phyloP scores from a whole-genome alignment of 2,113 vertebrate species.

The Pao palembangensis region DNA sequence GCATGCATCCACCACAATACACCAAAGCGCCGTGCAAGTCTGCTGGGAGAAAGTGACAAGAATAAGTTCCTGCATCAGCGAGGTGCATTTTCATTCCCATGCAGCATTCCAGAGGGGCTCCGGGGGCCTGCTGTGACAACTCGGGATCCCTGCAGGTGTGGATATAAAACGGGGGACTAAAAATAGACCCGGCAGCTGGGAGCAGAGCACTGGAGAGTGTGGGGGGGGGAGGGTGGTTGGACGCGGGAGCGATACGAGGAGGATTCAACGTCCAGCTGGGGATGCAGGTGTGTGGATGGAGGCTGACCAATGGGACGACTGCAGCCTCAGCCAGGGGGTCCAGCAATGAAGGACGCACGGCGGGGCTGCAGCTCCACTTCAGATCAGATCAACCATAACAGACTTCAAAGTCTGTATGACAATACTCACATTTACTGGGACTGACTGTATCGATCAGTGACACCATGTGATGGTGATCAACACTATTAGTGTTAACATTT shows the following conservation, averaged over 20 bases:
- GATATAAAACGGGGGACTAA: slow-evolving; percentile 85
- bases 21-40: slow-evolving; percentile 36
- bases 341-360: slow-evolving; percentile 9
- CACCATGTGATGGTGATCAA: too few relatives aligned
- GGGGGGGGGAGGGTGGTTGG: not conserved
- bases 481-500: not conserved
- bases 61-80: slow-evolving; percentile 74
- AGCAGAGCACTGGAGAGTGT: slow-evolving; percentile 68
- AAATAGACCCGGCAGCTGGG: slow-evolving; percentile 88
- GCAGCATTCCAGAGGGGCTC: slow-evolving; percentile 71
- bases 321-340: slow-evolving; percentile 61
- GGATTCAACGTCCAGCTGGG: slow-evolving; percentile 69
- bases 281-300: slow-evolving; percentile 71
- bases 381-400: not conserved
- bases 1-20: slow-evolving; percentile 54
- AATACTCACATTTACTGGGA: too few relatives aligned
- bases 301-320: slow-evolving; percentile 67
- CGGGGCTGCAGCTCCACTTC: slow-evolving; percentile 16
- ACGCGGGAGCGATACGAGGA: not conserved
- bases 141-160: slow-evolving; percentile 83
- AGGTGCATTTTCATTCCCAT: slow-evolving; percentile 75
- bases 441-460: too few relatives aligned
- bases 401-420: not conserved
- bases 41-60: slow-evolving; percentile 63
- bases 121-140: slow-evolving; percentile 67